phyloP scores from a whole-genome alignment of 2,113 vertebrate genomes.

The Eidolon helvum region DNA sequence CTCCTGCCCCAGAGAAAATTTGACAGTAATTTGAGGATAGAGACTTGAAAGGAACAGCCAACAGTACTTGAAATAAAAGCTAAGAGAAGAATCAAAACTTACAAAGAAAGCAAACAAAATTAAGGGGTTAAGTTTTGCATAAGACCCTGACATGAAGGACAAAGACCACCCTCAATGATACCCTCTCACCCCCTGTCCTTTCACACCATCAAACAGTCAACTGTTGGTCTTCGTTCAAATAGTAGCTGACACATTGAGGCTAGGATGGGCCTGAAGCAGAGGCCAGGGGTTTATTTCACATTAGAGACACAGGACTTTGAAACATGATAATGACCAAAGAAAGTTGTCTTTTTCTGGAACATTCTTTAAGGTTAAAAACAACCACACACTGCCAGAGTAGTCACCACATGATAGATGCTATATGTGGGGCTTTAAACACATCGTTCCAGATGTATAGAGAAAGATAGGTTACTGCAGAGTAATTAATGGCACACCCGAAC shows the following conservation, averaged over 20 bases:
- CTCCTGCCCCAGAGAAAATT: background rate
- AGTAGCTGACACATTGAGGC: background rate
- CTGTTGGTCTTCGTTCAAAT: background rate
- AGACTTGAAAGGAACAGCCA: background rate
- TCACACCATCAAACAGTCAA: accelerated
- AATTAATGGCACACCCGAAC: accelerated
- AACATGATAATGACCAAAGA: background rate
- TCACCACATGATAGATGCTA: background rate
- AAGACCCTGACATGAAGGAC: background rate
- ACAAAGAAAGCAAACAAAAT: background rate
- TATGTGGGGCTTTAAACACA: background rate
- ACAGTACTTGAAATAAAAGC: background rate
- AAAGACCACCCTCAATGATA: accelerated
- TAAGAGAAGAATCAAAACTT: background rate
- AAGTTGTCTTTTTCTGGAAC: background rate
- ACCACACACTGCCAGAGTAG: background rate
- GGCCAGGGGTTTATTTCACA: too few relatives aligned
- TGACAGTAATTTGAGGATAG: background rate
- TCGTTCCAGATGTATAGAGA: background rate
- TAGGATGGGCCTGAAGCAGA: background rate
- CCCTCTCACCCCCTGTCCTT: accelerated
- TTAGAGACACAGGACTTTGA: background rate
- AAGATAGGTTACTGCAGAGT: background rate
- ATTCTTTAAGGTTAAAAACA: background rate
- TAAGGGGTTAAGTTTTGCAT: background rate